Conservation (phyloP, 2,797 vertebrate species). For the Pantherophis vulpinus region DNA sequence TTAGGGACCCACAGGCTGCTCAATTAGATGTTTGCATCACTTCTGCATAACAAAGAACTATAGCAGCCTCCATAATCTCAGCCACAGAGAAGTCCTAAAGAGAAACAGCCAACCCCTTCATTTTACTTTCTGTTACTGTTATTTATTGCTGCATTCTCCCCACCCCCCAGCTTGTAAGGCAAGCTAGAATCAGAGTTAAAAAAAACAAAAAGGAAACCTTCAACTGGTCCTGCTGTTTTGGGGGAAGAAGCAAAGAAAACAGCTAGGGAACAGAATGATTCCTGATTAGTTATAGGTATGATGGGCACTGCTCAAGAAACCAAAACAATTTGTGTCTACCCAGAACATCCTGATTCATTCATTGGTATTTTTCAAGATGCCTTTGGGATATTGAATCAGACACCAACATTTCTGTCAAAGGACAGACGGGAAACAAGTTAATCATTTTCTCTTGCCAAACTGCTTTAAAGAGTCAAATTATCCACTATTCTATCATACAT, state of each 20-base stretch:
- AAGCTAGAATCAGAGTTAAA: background rate
- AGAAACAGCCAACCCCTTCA: background rate
- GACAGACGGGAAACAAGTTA: slow-evolving; percentile 43
- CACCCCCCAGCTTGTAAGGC: background rate
- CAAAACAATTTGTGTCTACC: background rate
- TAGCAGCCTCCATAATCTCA: background rate
- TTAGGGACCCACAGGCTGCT: background rate
- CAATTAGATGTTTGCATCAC: background rate
- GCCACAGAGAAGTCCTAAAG: background rate
- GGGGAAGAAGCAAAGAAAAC: background rate
- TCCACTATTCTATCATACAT: background rate
- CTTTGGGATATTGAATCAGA: slow-evolving; percentile 49
- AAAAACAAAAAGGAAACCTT: background rate
- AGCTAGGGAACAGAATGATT: background rate
- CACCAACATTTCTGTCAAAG: background rate
- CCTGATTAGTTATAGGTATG: background rate
- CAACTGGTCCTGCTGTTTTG: background rate
- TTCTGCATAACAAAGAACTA: background rate
- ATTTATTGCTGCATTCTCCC: background rate
- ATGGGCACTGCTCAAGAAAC: background rate
- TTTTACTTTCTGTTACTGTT: background rate
- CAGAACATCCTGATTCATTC: slow-evolving; percentile 22
- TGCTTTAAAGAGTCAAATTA: background rate
- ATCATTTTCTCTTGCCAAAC: background rate
- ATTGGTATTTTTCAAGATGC: slow-evolving; percentile 21